These are phyloP conservation scores for Alviniconcha strummeri DNA, from an alignment of 2,888 invertebrate genomes.

Conservation along the genomic window DNA sequence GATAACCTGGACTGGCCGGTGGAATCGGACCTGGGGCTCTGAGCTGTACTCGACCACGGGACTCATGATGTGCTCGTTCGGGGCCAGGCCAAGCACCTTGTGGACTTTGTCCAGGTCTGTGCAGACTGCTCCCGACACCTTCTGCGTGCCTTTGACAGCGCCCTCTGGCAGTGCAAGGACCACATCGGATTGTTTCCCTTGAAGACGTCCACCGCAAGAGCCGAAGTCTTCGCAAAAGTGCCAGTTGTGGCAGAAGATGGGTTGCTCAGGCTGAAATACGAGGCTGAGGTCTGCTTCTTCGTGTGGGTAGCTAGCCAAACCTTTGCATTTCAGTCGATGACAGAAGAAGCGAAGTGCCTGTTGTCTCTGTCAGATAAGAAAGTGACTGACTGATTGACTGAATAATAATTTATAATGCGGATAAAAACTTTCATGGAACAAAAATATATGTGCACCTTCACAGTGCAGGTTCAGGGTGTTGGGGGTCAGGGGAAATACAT, in stretches of 20 bases:
- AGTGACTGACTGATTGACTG: too few relatives aligned
- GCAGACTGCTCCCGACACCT: neutral
- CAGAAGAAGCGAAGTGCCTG: too few relatives aligned
- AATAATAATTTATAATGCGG: too few relatives aligned
- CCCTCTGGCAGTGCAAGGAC: neutral
- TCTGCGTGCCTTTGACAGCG: neutral
- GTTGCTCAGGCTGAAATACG: neutral
- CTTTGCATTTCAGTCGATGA: neutral
- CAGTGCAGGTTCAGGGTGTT: too few relatives aligned
- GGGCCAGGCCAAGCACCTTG: neutral
- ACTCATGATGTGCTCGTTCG: neutral
- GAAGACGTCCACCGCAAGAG: neutral
- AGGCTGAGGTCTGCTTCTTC: neutral
- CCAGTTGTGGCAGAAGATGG: slow-evolving; percentile 2
- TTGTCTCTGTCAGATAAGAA: too few relatives aligned
- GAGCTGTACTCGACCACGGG: neutral
- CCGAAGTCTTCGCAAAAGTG: neutral
- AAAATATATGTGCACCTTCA: too few relatives aligned
- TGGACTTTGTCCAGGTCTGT: neutral
- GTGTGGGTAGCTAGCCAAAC: too few relatives aligned
- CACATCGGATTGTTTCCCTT: slow-evolving; percentile 1
- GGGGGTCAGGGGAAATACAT: too few relatives aligned
- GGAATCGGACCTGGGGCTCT: neutral
- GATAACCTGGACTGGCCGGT: neutral
- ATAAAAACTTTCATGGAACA: too few relatives aligned